phyloP scores from a whole-genome alignment of 2,888 invertebrate species.

The Dysmachus trigonus region DNA sequence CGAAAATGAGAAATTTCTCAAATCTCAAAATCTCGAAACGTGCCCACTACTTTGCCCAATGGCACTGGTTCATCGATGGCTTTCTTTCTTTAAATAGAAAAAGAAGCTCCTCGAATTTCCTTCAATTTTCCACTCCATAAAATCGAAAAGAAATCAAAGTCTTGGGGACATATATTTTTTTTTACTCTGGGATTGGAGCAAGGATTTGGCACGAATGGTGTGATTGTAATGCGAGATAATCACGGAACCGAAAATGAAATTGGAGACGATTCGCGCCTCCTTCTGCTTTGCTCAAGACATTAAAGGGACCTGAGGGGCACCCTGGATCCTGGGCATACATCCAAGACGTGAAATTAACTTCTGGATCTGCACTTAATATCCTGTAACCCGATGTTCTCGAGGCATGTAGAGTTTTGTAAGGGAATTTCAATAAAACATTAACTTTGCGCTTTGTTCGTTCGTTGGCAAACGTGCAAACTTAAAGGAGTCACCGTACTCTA shows the following conservation, averaged over 20 bases:
- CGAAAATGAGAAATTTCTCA: not conserved
- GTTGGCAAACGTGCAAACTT: not conserved
- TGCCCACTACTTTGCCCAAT: not conserved
- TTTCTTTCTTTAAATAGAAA: not conserved
- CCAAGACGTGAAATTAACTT: not conserved
- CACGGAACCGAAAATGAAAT: conserved; percentile 20
- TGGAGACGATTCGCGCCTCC: not conserved
- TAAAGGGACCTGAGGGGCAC: not conserved
- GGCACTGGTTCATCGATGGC: not conserved
- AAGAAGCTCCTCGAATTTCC: conserved; percentile 16
- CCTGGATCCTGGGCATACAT: not conserved
- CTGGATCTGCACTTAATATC: not conserved
- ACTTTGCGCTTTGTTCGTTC: not conserved
- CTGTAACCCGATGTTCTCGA: not conserved
- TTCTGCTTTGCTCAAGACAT: not conserved
- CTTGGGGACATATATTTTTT: not conserved
- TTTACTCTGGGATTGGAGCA: not conserved
- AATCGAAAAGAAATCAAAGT: conserved; percentile 29
- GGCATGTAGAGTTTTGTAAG: not conserved
- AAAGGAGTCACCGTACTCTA: not conserved
- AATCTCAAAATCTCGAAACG: not conserved
- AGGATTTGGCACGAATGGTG: not conserved
- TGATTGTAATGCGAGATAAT: conserved; percentile 23
- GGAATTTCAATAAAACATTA: conserved; percentile 11
- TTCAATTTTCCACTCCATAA: conserved; percentile 38